Evolutionary conservation across 1,140 invertebrate genomes (phyloP), one percentile per base, ranked within the genome.

Genomic region (Dendroctonus valens): DNA sequence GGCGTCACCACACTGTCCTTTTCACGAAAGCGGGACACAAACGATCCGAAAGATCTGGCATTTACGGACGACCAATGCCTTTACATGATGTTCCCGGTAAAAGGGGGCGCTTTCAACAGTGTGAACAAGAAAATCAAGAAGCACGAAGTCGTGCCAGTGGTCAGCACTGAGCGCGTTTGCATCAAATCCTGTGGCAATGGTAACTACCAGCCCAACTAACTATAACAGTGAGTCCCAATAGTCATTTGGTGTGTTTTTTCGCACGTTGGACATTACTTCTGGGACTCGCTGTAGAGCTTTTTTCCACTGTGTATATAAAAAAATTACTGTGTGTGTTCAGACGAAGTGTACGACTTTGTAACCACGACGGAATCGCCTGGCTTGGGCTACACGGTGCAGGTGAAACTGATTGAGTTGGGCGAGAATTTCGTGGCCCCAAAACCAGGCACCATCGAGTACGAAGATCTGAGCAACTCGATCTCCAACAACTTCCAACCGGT

Each of bases 61-160:
- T 94, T 97, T 78, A 89, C 89, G 0, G 88, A 94, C 71, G 86
- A 88, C 6, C 82, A 89, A 53, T 97, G 94, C 76, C 79, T 92
- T 4, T 95, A 94, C 79, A 84, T 97, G 76, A 89, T 96, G 84
- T 97, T 93, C 82, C 90, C 92, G 0, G 85, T 91, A 0, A 87
- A 89, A 75, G 94, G 94, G 7, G 94, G 94, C 5, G 81, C 78
- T 5, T 94, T 91, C 77, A 89, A 95, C 77, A 81, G 87, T 11
- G 89, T 92, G 8, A 92, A 88, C 76, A 96, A 94, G 77, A 90
- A 90, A 72, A 93, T 94, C 44, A 82, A 86, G 57, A 93, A 94
- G 72, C 95, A 97, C 76, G 83, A 87, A 51, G 78, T 79, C 3
- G 85, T 87, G 3, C 94, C 94, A 0, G 80, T 87, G n/a, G 80